phyloP scores from a whole-genome alignment of 1,140 invertebrate genomes.

The Heliconius melpomene region DNA sequence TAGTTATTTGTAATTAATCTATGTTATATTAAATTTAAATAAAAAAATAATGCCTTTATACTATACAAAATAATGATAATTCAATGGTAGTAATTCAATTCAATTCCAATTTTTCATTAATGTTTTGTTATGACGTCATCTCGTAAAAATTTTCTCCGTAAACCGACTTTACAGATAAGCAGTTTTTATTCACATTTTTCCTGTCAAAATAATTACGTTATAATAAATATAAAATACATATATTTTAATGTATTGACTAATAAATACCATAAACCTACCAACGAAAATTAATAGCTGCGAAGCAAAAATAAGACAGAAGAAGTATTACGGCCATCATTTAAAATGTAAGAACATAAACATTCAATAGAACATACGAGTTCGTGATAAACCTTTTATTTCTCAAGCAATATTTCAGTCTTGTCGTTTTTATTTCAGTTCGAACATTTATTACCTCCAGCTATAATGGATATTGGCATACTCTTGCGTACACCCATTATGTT shows the following conservation, averaged over 20 bases:
- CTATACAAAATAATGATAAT: no score
- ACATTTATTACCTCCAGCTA: constrained; percentile 18
- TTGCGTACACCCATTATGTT: constrained; percentile 25
- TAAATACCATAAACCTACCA: background rate
- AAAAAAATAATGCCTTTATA: no score
- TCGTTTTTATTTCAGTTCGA: constrained; percentile 23
- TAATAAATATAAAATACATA: no score
- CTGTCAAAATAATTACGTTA: no score
- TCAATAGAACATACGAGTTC: background rate
- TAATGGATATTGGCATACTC: constrained; percentile 29
- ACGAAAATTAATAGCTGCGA: background rate
- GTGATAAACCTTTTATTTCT: constrained; percentile 22
- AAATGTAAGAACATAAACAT: constrained; percentile 13
- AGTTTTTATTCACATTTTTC: no score
- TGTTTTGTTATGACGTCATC: no score
- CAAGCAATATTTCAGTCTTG: constrained; percentile 19
- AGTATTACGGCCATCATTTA: background rate
- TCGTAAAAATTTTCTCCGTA: no score
- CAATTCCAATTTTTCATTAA: no score
- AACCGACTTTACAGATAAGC: no score
- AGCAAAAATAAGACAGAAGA: background rate
- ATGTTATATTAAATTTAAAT: no score
- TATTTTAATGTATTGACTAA: background rate
- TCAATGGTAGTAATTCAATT: no score
- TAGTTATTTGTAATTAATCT: no score